Conservation (phyloP, 2,888 invertebrate genomes). For the Bugulina stolonifera region DNA sequence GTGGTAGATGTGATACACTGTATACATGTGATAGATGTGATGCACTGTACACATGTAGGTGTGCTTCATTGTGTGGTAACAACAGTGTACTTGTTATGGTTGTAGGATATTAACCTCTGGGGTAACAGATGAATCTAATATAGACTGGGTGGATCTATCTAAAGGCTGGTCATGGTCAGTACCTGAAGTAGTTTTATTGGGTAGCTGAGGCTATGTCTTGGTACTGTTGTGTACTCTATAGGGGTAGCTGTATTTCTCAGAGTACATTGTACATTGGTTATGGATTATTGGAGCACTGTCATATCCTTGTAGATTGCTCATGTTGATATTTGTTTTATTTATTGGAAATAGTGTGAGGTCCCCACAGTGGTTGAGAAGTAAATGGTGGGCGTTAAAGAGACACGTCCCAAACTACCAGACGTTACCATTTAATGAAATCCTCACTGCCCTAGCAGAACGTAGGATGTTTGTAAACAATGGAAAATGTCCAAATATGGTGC, state of each 20-base stretch:
- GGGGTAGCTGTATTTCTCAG: background rate
- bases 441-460: background rate
- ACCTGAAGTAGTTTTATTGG: no score
- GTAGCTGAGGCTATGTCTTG: no score
- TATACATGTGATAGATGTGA: no score
- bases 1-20: no score
- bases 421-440: conserved; percentile 37
- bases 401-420: conserved; percentile 49
- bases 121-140: conserved; percentile 51
- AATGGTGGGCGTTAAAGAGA: conserved; percentile 56
- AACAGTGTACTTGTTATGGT: no score
- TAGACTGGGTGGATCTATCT: conserved; percentile 53
- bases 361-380: conserved; percentile 56
- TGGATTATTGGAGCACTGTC: background rate
- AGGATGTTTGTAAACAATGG: background rate
- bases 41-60: no score
- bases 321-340: background rate
- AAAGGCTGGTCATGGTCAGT: conserved; percentile 52
- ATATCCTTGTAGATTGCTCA: background rate
- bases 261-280: background rate
- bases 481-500: background rate
- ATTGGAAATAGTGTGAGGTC: conserved; percentile 49
- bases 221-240: no score
- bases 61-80: no score
- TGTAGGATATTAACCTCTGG: conserved; percentile 46